A percentile compares a stretch with the other conserved stretches of the same genome.
These are phyloP conservation scores for Propithecus coquereli DNA, from an alignment of 2,113 vertebrate genomes.

Conservation along the genomic window DNA sequence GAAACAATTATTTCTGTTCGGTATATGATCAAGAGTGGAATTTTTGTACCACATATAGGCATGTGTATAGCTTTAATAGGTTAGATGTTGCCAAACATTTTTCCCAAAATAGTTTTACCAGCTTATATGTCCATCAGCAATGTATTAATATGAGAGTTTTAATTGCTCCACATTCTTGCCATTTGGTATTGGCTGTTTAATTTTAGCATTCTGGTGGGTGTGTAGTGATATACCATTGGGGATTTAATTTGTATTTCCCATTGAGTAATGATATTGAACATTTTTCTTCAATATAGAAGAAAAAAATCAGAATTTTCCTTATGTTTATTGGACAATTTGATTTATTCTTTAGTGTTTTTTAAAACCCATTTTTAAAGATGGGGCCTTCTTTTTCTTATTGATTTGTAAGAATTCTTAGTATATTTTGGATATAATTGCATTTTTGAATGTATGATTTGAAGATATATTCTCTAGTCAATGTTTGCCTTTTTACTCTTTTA, in stretches of 20 bases:
- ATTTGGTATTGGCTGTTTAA: background rate
- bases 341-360: background rate
- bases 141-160: background rate
- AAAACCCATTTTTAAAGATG: background rate
- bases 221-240: background rate
- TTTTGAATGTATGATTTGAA: background rate
- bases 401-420: background rate
- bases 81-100: background rate
- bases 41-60: background rate
- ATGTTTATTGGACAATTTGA: background rate
- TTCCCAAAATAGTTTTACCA: slow-evolving; percentile 17
- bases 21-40: background rate
- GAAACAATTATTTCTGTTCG: background rate
- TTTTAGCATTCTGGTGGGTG: background rate
- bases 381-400: background rate
- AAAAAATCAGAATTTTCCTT: background rate
- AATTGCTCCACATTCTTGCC: background rate
- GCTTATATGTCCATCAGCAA: background rate
- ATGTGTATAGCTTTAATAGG: background rate
- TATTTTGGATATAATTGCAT: background rate
- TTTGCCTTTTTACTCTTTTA: background rate
- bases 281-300: background rate
- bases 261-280: background rate
- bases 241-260: background rate
- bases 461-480: background rate